Evolutionary conservation across 2,888 invertebrate genomes (phyloP).

Genomic region (Chrysina gloriosa): DNA sequence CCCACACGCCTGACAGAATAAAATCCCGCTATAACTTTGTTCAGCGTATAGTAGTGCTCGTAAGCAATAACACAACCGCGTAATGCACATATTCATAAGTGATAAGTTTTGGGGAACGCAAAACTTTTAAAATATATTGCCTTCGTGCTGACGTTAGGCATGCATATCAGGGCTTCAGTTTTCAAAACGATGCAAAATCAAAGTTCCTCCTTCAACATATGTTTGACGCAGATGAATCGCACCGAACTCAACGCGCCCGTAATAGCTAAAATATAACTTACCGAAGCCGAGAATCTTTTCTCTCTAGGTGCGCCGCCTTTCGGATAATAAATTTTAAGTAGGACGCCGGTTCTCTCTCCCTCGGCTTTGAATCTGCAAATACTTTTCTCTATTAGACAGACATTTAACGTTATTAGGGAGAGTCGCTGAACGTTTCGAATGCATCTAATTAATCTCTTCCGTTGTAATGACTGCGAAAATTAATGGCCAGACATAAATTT

Average conservation of each 20-base stretch:
- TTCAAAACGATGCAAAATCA: conserved; percentile 34
- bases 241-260: not conserved
- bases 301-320: conserved; percentile 5
- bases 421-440: not conserved
- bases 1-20: too few relatives aligned
- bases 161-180: conserved; percentile 19
- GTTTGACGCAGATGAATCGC: conserved; percentile 39
- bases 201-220: conserved; percentile 34
- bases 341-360: not conserved
- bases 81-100: conserved; percentile 13
- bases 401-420: not conserved
- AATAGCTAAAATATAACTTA: conserved; percentile 30
- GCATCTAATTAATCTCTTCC: conserved; percentile 21
- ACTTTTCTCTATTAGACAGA: conserved; percentile 24
- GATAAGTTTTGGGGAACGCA: conserved; percentile 13
- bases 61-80: not conserved
- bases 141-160: not conserved
- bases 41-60: not conserved
- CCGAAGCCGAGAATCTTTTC: conserved; percentile 10
- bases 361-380: conserved; percentile 18
- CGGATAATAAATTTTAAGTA: conserved; percentile 19
- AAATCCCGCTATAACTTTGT: not conserved
- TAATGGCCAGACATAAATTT: not conserved
- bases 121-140: conserved; percentile 22
- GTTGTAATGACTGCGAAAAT: not conserved